Evolutionary conservation across 1,140 invertebrate species (phyloP).

Genomic region (Phenacoccus solenopsis): DNA sequence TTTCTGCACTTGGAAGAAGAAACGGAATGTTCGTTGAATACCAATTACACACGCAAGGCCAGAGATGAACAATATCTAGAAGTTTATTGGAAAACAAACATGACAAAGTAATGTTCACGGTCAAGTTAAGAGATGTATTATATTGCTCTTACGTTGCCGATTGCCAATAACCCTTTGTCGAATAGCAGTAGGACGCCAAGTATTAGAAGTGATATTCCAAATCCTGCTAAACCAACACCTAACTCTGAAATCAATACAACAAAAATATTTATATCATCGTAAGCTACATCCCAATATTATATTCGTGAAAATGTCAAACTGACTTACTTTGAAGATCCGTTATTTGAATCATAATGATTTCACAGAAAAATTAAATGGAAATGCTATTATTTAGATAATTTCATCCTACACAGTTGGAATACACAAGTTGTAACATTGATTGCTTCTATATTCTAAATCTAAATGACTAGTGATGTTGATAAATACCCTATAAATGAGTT

Average conservation of each 20-base stretch:
- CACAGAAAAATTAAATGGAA: not conserved
- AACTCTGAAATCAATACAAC: conserved; percentile 60
- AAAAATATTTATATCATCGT: not conserved
- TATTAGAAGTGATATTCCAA: conserved; percentile 92
- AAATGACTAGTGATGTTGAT: no score
- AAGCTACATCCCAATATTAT: not conserved
- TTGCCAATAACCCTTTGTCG: conserved; percentile 94
- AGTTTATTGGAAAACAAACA: no score
- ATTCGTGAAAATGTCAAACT: not conserved
- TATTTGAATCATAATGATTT: conserved; percentile 49
- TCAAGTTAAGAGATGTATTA: no score
- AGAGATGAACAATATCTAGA: conserved; percentile 84
- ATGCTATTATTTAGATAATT: no score
- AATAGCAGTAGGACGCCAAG: conserved; percentile 89
- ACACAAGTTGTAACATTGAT: no score
- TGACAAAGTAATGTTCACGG: not conserved
- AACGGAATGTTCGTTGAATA: conserved; percentile 84
- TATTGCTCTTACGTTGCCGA: conserved; percentile 83
- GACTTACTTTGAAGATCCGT: conserved; percentile 57
- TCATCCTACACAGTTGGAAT: no score
- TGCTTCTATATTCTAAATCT: no score
- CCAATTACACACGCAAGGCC: conserved; percentile 95
- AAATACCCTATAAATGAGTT: no score
- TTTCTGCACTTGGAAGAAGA: conserved; percentile 98
- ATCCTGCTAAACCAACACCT: conserved; percentile 89